phyloP scores from a whole-genome alignment of 2,888 invertebrate genomes.

The Nesidiocoris tenuis region DNA sequence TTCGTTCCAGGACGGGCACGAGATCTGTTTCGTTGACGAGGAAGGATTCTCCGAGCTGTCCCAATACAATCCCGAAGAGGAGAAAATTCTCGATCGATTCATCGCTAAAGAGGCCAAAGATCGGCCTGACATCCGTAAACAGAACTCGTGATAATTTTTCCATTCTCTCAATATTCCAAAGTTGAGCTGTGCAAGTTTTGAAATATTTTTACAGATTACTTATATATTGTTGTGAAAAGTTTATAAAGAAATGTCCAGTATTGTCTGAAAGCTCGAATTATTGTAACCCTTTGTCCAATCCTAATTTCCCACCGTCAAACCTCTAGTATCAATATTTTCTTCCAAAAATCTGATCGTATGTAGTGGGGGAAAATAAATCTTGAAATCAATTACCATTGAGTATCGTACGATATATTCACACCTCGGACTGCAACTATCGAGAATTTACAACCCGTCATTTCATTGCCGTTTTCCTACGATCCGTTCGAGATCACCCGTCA shows the following conservation, averaged over 20 bases:
- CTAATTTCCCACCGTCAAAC: too few relatives aligned
- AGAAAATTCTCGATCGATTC: slow-evolving; percentile 73
- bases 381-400: not conserved
- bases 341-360: too few relatives aligned
- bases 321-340: too few relatives aligned
- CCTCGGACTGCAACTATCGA: not conserved
- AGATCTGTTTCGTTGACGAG: slow-evolving; percentile 98
- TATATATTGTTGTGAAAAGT: too few relatives aligned
- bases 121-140: slow-evolving; percentile 24
- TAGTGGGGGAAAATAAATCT: not conserved
- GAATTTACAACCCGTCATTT: not conserved
- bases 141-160: too few relatives aligned
- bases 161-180: too few relatives aligned
- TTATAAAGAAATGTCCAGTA: too few relatives aligned
- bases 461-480: too few relatives aligned
- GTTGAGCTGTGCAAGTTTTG: too few relatives aligned
- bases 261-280: too few relatives aligned
- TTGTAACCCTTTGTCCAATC: too few relatives aligned
- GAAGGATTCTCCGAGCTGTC: slow-evolving; percentile 89
- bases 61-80: slow-evolving; percentile 78
- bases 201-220: too few relatives aligned
- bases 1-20: slow-evolving; percentile 76
- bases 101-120: slow-evolving; percentile 56
- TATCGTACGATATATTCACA: not conserved
- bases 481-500: not conserved